Base-by-base conservation (phyloP, 2,113 vertebrate genomes). In the Quiscalus mexicanus region DNA sequence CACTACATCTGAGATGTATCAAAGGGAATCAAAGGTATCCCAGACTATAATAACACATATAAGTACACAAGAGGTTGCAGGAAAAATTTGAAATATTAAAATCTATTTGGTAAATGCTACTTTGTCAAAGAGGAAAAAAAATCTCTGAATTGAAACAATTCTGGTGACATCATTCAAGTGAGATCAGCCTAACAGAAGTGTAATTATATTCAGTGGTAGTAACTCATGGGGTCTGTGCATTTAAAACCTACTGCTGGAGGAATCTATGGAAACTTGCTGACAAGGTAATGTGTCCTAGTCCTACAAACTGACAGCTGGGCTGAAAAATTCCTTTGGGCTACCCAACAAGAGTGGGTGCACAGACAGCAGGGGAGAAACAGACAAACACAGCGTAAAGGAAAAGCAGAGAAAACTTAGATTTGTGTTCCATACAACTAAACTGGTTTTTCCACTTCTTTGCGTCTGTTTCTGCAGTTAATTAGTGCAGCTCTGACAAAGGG, bases 401-500 rank as follows among this genome's bases (percentile, higher is more conserved):
- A 90, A 71, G 2, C 10, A 76, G 24, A n/a, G 60, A 77, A 89
- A 47, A 74, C 7, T 47, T 67, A 25, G 2, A 20, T 12, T 50
- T 53, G 68, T 70, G 3, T 82, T 67, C 42, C 16, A 3, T 58
- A 28, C 16, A 8, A 44, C 10, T n/a, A 56, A 30, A 49, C 39
- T 71, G 6, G 2, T 49, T 79, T 88, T 84, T 33, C 11, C 30
- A n/a, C 23, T 58, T 84, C 60, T 92, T 50, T 64, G 2, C 74
- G 59, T 86, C 56, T 92, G 8, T 69, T 55, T 95, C 30, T 74
- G 55, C 10, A 28, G 69, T 93, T 90, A 80, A 93, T 78, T 87
- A 77, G 73, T 94, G 13, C 56, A 89, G 31, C 55, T 90, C 58
- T 94, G 69, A 89, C 33, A 94, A 93, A 92, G n/a, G 58, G 19